Conservation (phyloP, 2,113 vertebrate genomes). For the Chiloscyllium plagiosum region DNA sequence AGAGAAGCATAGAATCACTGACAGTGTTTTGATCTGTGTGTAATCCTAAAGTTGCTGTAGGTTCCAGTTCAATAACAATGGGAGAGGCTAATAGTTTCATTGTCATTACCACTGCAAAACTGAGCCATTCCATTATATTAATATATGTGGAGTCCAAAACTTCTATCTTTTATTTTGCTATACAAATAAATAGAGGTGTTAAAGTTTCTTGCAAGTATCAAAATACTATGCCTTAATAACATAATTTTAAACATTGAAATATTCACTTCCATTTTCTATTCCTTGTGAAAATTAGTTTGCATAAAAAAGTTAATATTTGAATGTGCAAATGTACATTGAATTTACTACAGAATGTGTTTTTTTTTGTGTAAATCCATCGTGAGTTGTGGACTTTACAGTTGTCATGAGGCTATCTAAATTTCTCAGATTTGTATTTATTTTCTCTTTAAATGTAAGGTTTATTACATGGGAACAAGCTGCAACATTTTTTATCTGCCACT, state of each 20-base stretch:
- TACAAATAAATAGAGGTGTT: not conserved
- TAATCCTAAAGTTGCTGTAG: not conserved
- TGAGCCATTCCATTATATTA: not conserved
- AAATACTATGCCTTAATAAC: not conserved
- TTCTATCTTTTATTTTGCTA: not conserved
- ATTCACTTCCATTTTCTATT: not conserved
- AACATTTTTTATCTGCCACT: not conserved
- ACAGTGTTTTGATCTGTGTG: not conserved
- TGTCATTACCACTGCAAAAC: not conserved
- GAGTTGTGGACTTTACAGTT: not conserved
- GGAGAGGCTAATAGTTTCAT: not conserved
- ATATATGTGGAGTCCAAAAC: not conserved
- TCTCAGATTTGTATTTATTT: not conserved
- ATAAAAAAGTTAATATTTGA: not conserved
- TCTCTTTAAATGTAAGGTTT: not conserved
- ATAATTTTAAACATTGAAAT: not conserved
- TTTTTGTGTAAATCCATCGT: not conserved
- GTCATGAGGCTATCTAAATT: not conserved
- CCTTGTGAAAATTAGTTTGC: not conserved
- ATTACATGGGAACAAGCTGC: not conserved
- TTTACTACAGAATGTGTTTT: not conserved
- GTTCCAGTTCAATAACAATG: not conserved
- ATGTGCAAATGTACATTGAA: not conserved
- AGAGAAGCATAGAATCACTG: not conserved
- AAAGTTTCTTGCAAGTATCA: not conserved